Evolutionary conservation across 2,888 invertebrate genomes (phyloP), one percentile per base, ranked within the genome.

Genomic region (Cheilosia pagana): DNA sequence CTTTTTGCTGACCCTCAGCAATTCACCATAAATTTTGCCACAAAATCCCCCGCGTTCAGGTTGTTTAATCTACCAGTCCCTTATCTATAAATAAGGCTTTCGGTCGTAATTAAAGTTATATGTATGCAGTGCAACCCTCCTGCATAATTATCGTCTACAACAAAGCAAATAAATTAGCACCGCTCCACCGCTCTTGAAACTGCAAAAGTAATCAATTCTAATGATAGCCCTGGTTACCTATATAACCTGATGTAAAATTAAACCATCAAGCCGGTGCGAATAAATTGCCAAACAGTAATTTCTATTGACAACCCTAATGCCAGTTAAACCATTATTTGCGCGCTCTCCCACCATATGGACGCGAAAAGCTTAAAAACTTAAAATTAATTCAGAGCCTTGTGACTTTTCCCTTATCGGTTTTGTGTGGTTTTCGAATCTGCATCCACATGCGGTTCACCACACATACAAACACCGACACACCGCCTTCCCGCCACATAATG

Each of bases 241-340:
- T 10, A 35, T 8, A 28, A 28, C 28, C 35, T 4, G 10, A 12
- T 72, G 67, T 78, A 62, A 62, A 72, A 78, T 78, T 78, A 82
- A 82, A 57, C 76, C 57, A 67, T 76, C 76, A 76, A 53, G 53
- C 67, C 41, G 71, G 31, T 48, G 59, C 28, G 67, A 67, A 77
- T 78, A 81, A 65, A 81, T 82, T 78, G 41, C 43, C 25, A 41
- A 60, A 48, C 19, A 62, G 77, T 78, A 78, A 78, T 78, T 72
- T 55, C 62, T 31, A 82, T 82, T 82, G 82, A 78, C 78, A 82
- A 28, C 65, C 60, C 53, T 62, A 77, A 72, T 55, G 16, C 55
- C 59, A 53, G 43, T 63, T 78, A 78, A 82, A 31, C 72, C 57
- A 45, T 62, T 68, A 71, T 77, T 45, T 57, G 35, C 25, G 39